Conservation (phyloP, 2,797 vertebrate genomes). For the Todus mexicanus region DNA sequence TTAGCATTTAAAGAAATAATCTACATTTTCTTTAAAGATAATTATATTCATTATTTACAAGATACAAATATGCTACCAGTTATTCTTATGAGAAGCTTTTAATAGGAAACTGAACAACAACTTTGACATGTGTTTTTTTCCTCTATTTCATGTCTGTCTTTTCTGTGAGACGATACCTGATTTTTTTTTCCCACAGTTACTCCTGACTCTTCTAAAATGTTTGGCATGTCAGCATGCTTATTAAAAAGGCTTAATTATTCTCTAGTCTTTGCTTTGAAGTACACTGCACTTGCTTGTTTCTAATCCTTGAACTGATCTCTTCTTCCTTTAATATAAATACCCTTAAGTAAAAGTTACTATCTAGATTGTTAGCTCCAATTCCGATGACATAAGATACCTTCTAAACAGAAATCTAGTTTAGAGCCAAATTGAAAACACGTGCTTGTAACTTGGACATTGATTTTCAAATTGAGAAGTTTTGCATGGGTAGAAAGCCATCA, state of each 20-base stretch:
- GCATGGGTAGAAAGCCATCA: not conserved
- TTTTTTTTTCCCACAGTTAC: not conserved
- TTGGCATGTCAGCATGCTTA: not conserved
- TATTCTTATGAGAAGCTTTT: not conserved
- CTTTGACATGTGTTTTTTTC: not conserved
- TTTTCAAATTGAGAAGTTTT: slow-evolving; percentile 22
- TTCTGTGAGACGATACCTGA: not conserved
- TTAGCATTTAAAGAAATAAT: not conserved
- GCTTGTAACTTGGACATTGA: not conserved
- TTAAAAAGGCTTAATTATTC: not conserved
- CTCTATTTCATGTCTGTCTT: not conserved
- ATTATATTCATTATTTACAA: not conserved
- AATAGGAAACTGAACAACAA: not conserved
- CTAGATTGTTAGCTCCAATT: slow-evolving; percentile 22
- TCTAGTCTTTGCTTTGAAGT: not conserved
- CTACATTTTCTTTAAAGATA: not conserved
- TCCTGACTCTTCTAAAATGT: not conserved
- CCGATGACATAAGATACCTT: slow-evolving; percentile 3
- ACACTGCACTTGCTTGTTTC: not conserved
- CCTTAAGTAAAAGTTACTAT: slow-evolving; percentile 23
- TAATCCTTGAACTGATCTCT: not conserved
- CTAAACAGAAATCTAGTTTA: slow-evolving; percentile 32
- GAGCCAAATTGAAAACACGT: slow-evolving; percentile 2
- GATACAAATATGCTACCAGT: not conserved
- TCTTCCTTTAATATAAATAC: slow-evolving; percentile 19